These are phyloP conservation scores for Campoletis raptor DNA, from an alignment of 2,888 invertebrate species.

Conservation along the genomic window DNA sequence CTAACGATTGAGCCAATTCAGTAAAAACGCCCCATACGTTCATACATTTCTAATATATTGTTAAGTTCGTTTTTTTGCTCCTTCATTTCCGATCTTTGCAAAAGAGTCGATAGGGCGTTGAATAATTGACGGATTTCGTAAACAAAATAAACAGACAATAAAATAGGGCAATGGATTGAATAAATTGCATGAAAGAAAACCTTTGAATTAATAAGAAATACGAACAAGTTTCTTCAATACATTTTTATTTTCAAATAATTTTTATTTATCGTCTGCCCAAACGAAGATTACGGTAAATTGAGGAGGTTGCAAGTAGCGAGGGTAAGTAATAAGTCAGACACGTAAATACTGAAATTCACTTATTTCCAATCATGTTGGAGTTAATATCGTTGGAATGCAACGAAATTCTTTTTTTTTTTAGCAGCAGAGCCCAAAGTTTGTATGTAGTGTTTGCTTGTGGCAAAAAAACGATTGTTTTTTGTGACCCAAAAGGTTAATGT, in stretches of 20 bases:
- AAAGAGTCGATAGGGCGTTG: background rate
- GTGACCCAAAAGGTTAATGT: too few species aligned
- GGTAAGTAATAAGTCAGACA: slow-evolving; percentile 15
- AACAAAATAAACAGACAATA: background rate
- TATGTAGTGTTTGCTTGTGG: too few species aligned
- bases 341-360: background rate
- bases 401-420: too few species aligned
- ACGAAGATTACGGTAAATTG: background rate
- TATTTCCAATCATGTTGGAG: background rate
- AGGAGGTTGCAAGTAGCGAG: slow-evolving; percentile 14
- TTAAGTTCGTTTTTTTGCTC: background rate
- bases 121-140: background rate
- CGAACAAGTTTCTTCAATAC: background rate
- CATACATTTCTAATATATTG: background rate
- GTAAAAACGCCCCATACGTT: background rate
- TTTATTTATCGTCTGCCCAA: background rate
- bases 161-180: background rate
- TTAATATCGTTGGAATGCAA: too few species aligned
- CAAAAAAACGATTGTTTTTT: too few species aligned
- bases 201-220: background rate
- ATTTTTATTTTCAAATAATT: background rate
- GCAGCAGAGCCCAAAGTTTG: too few species aligned
- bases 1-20: background rate
- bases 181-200: background rate
- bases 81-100: background rate